Conservation (phyloP, 2,888 invertebrate species). For the Rhagophthalmus giganteus region DNA sequence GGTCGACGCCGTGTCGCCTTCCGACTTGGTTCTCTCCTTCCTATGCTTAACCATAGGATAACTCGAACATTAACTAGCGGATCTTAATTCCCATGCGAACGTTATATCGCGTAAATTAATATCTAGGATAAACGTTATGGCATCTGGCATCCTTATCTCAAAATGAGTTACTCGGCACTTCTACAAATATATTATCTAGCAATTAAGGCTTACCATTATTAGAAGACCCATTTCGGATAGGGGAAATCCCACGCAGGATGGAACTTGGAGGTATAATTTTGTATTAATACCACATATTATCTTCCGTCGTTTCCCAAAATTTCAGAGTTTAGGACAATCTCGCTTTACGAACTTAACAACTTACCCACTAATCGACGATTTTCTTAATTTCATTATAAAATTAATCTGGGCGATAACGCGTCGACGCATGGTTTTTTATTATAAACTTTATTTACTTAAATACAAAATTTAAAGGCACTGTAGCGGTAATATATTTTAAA, state of each 20-base stretch:
- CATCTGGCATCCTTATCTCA: constrained; percentile 23
- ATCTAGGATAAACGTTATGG: constrained; percentile 18
- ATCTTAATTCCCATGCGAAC: constrained; percentile 18
- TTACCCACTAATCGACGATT: constrained; percentile 7
- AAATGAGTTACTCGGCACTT: constrained; percentile 19
- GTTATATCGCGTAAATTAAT: constrained; percentile 26
- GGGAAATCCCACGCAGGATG: constrained; percentile 2
- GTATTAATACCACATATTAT: constrained; percentile 5
- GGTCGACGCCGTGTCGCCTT: constrained; percentile 18
- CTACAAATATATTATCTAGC: constrained; percentile 20
- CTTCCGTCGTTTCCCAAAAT: constrained; percentile 1
- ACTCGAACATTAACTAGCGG: constrained; percentile 17
- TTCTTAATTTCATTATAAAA: constrained; percentile 1
- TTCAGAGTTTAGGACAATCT: constrained; percentile 1
- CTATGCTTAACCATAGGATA: not conserved
- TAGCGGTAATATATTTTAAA: no score
- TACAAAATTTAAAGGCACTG: no score
- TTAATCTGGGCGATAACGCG: not conserved
- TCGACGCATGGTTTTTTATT: no score
- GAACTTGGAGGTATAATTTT: constrained; percentile 7
- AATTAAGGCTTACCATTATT: constrained; percentile 13
- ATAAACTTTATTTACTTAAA: no score
- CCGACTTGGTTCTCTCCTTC: constrained; percentile 5
- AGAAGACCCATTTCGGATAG: constrained; percentile 6
- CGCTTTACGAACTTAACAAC: constrained; percentile 11